Percentiles rank a stretch among this genome's conserved stretches.
These are phyloP conservation scores for Allophyes oxyacanthae DNA, from an alignment of 2,888 invertebrate genomes.

Conservation along the genomic window DNA sequence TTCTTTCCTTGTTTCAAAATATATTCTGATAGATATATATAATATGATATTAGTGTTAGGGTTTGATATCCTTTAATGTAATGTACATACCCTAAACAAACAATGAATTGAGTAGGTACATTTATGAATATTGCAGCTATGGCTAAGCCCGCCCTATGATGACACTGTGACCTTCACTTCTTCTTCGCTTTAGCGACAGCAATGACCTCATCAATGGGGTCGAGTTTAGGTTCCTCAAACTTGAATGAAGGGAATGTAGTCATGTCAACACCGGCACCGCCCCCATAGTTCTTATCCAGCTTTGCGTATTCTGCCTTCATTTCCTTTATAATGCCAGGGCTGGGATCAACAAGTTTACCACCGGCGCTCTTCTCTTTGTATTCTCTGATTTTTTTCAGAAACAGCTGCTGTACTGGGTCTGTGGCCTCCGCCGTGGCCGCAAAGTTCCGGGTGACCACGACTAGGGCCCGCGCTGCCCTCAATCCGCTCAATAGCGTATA, in stretches of 20 bases:
- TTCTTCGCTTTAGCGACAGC: not conserved
- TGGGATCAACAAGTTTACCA: slow-evolving; percentile 21
- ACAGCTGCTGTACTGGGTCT: slow-evolving; percentile 40
- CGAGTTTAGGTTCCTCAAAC: slow-evolving; percentile 29
- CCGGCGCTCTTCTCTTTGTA: slow-evolving; percentile 20
- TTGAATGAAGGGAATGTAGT: slow-evolving; percentile 23
- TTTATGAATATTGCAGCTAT: too few relatives aligned
- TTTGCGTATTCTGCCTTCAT: slow-evolving; percentile 17
- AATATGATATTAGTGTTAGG: too few relatives aligned
- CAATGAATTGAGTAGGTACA: too few relatives aligned
- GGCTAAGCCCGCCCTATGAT: too few relatives aligned
- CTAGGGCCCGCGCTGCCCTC: not conserved
- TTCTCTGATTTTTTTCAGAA: slow-evolving; percentile 32
- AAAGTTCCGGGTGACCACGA: slow-evolving; percentile 14
- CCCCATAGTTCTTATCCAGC: slow-evolving; percentile 27
- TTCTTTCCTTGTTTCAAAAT: too few relatives aligned
- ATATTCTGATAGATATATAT: too few relatives aligned
- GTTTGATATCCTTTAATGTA: too few relatives aligned
- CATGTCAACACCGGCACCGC: slow-evolving; percentile 30
- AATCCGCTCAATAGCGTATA: slow-evolving; percentile 1
- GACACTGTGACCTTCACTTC: not conserved
- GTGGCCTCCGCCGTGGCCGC: not conserved
- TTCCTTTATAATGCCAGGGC: slow-evolving; percentile 19
- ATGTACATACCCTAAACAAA: too few relatives aligned
- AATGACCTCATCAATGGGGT: slow-evolving; percentile 28